phyloP scores from a whole-genome alignment of 2,113 vertebrate species.

The Peucedramus taeniatus region DNA sequence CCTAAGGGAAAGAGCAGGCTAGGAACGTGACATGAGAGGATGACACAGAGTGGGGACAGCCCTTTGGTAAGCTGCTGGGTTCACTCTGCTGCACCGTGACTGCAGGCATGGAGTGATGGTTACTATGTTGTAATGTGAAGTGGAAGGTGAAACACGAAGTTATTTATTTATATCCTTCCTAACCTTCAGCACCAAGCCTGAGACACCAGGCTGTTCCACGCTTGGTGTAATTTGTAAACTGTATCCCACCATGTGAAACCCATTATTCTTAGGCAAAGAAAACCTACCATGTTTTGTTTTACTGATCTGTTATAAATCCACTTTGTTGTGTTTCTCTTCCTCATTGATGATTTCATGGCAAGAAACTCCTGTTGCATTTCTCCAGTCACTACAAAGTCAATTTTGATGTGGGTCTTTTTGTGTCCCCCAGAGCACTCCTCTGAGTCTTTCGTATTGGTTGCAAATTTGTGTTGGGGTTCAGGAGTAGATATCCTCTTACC shows the following conservation, averaged over 20 bases:
- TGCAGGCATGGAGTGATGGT: neutral
- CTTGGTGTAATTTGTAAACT: neutral
- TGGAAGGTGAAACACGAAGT: neutral
- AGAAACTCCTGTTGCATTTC: neutral
- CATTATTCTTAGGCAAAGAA: neutral
- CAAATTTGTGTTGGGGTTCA: neutral
- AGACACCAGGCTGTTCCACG: neutral
- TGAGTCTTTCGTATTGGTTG: neutral
- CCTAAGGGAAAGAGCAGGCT: neutral
- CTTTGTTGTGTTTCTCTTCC: neutral
- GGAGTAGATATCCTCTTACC: neutral
- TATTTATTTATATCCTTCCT: neutral
- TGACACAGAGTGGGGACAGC: neutral
- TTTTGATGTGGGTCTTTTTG: neutral
- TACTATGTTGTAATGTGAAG: neutral
- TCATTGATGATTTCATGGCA: neutral
- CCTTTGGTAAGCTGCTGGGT: neutral
- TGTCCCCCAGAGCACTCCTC: neutral
- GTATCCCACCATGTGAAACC: neutral
- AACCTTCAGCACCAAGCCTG: neutral
- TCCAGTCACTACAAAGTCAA: neutral
- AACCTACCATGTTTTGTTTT: neutral
- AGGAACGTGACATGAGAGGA: neutral
- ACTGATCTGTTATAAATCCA: neutral
- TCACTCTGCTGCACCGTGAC: rapidly evolving